These are phyloP conservation scores for Clarias batrachus DNA, from an alignment of 2,113 vertebrate species.

Conservation along the genomic window DNA sequence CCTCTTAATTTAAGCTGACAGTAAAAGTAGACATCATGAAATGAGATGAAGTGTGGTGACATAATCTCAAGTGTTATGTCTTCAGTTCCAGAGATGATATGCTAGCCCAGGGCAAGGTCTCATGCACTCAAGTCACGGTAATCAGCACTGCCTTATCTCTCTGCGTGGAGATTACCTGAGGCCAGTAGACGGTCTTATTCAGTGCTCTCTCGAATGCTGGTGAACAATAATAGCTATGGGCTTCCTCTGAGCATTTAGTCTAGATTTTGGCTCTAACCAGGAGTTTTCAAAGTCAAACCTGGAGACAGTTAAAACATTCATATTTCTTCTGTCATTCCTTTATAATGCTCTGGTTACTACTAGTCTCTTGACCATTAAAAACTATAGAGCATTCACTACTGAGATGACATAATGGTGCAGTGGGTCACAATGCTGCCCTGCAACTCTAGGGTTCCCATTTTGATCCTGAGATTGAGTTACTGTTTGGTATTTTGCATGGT, in stretches of 20 bases:
- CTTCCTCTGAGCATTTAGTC: slow-evolving; percentile 8
- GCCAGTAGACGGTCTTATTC: slow-evolving; percentile 3
- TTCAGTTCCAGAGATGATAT: slow-evolving; percentile 23
- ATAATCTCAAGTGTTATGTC: slow-evolving; percentile 28
- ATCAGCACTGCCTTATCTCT: slow-evolving; percentile 25
- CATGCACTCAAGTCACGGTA: slow-evolving; percentile 13
- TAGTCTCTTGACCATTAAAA: background rate
- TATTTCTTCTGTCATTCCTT: background rate
- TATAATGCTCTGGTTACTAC: too few relatives aligned
- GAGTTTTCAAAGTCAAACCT: background rate
- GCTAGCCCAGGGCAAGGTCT: slow-evolving; percentile 31
- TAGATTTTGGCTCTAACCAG: background rate
- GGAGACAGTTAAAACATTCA: background rate
- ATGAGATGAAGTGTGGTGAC: slow-evolving; percentile 14
- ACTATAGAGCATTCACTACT: background rate
- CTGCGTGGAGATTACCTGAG: slow-evolving; percentile 27
- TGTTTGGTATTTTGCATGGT: background rate
- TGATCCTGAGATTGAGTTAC: background rate
- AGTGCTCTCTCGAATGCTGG: slow-evolving; percentile 6
- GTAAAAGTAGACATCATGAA: slow-evolving; percentile 20
- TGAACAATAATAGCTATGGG: slow-evolving; percentile 21
- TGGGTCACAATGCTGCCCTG: background rate
- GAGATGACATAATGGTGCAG: background rate
- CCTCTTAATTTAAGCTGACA: slow-evolving; percentile 37
- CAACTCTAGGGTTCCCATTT: background rate